Conservation (phyloP, 2,113 vertebrate genomes). For the Malaclemys terrapin region DNA sequence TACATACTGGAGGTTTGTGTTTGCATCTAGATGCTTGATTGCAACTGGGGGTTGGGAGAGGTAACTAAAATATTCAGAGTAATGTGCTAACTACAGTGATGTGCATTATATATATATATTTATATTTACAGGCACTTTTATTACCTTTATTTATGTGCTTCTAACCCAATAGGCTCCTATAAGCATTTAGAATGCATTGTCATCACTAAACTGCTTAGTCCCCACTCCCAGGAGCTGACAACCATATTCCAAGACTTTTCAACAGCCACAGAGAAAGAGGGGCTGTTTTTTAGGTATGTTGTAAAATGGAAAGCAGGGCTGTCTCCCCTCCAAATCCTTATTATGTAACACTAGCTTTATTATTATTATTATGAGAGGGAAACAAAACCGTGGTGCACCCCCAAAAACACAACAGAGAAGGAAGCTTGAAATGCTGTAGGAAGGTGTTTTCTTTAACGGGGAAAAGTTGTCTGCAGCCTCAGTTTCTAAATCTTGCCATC, state of each 20-base stretch:
- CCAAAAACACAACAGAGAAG: not conserved
- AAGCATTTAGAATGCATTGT: not conserved
- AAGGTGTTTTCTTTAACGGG: not conserved
- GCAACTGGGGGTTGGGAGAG: not conserved
- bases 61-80: not conserved
- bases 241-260: not conserved
- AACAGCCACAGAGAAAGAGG: fast-evolving
- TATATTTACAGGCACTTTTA: not conserved
- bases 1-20: not conserved
- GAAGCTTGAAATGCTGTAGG: not conserved
- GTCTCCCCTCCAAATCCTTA: not conserved
- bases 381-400: not conserved
- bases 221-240: not conserved
- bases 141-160: not conserved
- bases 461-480: not conserved
- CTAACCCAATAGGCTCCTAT: not conserved
- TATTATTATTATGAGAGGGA: not conserved
- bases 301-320: not conserved
- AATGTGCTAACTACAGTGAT: not conserved
- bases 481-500: not conserved
- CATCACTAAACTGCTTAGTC: not conserved
- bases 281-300: not conserved
- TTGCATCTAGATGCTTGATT: not conserved
- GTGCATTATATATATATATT: not conserved
- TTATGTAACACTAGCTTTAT: fast-evolving